phyloP scores from a whole-genome alignment of 2,113 vertebrate species.

The Eptesicus fuscus region DNA sequence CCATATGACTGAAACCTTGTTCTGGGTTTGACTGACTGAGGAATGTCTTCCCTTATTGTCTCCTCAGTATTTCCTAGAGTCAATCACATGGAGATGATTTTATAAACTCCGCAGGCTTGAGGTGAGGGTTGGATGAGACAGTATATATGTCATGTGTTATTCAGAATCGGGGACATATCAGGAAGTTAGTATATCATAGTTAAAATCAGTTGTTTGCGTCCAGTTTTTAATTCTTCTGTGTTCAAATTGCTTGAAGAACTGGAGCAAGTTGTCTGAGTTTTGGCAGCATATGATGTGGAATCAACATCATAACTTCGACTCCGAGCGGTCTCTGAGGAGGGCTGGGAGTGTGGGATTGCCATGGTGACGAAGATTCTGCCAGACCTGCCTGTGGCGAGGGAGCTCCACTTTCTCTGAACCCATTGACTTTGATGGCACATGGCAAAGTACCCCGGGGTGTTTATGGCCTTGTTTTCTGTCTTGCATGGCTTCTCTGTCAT shows the following conservation, averaged over 20 bases:
- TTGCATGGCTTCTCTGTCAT: neutral
- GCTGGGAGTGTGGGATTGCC: neutral
- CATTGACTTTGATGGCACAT: conserved; percentile 5
- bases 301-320: neutral
- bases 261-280: neutral
- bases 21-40: neutral
- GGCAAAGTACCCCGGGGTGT: neutral
- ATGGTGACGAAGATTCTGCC: conserved; percentile 10
- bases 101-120: neutral
- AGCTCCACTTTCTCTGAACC: conserved; percentile 5
- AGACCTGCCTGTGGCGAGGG: neutral
- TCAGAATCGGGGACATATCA: neutral
- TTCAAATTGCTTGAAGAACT: neutral
- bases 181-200: neutral
- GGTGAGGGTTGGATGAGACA: neutral
- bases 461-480: neutral
- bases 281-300: neutral
- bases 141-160: neutral
- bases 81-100: neutral
- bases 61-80: neutral
- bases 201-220: neutral
- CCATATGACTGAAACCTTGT: neutral
- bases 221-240: neutral
- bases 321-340: neutral
- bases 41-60: neutral